These are phyloP conservation scores for Enteromius treurensis DNA, from an alignment of 2,797 vertebrate genomes.

Conservation along the genomic window DNA sequence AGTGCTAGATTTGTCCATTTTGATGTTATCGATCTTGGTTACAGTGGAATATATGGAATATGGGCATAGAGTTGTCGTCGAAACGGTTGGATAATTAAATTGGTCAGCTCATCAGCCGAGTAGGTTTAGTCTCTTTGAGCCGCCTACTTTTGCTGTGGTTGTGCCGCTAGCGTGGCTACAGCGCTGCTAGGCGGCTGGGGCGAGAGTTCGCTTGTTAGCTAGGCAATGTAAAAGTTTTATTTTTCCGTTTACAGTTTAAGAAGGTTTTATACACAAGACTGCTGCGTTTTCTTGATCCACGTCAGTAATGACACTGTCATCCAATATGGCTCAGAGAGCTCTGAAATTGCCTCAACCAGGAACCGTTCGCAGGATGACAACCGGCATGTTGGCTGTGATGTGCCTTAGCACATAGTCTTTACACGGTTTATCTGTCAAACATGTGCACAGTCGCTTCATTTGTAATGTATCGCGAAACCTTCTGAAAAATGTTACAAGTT, in stretches of 20 bases:
- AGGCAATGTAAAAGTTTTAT: slow-evolving; percentile 18
- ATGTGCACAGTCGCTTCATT: not conserved
- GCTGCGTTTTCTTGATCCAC: not conserved
- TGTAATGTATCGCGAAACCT: not conserved
- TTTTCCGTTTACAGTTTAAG: not conserved
- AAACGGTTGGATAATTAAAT: not conserved
- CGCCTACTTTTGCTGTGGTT: slow-evolving; percentile 42
- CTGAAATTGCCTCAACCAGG: slow-evolving; percentile 45
- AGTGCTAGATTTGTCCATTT: not conserved
- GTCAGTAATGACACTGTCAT: slow-evolving; percentile 24
- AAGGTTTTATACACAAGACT: not conserved
- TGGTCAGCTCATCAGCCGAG: slow-evolving; percentile 1
- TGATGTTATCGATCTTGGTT: not conserved
- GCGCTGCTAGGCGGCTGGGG: slow-evolving; percentile 8
- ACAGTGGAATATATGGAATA: not conserved
- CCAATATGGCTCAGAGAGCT: slow-evolving; percentile 26
- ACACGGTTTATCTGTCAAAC: slow-evolving; percentile 5
- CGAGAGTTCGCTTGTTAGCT: slow-evolving; percentile 18
- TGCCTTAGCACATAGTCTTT: slow-evolving; percentile 15
- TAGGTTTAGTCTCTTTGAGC: slow-evolving; percentile 34
- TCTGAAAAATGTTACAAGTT: not conserved
- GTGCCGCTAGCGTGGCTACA: slow-evolving; percentile 37
- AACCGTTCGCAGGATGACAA: slow-evolving; percentile 55
- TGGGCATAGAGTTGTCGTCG: slow-evolving; percentile 24
- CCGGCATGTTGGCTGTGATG: slow-evolving; percentile 52